phyloP scores from a whole-genome alignment of 53 echinoderm and acorn worm genomes.

The Glandiceps talaboti region DNA sequence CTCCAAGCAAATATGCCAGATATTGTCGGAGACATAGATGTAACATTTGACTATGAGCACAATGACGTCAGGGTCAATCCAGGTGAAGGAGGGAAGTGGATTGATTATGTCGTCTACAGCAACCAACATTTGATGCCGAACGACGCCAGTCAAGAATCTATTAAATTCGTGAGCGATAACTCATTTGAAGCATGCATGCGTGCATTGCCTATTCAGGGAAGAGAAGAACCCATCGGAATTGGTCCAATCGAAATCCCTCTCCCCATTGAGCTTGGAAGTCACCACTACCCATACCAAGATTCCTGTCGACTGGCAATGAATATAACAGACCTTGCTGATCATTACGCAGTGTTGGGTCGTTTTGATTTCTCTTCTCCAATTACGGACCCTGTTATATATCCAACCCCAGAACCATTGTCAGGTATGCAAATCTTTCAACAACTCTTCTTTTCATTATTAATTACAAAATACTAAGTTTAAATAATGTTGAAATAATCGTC shows the following conservation, averaged over 20 bases:
- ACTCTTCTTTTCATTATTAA: no score
- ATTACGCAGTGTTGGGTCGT: constrained; percentile 63
- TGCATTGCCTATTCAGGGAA: constrained; percentile 6
- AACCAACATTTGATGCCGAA: constrained; percentile 46
- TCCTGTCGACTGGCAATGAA: constrained; percentile 17
- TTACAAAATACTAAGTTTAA: no score
- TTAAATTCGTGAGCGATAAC: constrained; percentile 19
- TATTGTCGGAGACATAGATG: constrained; percentile 33
- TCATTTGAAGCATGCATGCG: constrained; percentile 39
- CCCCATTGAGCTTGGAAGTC: constrained; percentile 12
- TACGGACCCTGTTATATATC: neutral
- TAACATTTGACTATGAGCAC: constrained; percentile 42
- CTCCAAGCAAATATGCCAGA: constrained; percentile 47
- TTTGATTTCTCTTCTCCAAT: constrained; percentile 15
- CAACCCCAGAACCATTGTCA: neutral
- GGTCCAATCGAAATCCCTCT: constrained; percentile 17
- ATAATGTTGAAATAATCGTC: no score
- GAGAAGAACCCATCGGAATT: neutral
- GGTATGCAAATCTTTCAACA: no score
- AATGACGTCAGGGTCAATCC: constrained; percentile 43
- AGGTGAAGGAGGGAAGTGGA: constrained; percentile 15
- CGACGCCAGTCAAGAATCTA: constrained; percentile 28
- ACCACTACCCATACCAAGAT: constrained; percentile 33
- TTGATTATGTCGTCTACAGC: constrained; percentile 72
- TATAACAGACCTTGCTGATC: constrained; percentile 66